These are phyloP conservation scores for Semicossyphus pulcher DNA, from an alignment of 2,113 vertebrate genomes.

Conservation along the genomic window DNA sequence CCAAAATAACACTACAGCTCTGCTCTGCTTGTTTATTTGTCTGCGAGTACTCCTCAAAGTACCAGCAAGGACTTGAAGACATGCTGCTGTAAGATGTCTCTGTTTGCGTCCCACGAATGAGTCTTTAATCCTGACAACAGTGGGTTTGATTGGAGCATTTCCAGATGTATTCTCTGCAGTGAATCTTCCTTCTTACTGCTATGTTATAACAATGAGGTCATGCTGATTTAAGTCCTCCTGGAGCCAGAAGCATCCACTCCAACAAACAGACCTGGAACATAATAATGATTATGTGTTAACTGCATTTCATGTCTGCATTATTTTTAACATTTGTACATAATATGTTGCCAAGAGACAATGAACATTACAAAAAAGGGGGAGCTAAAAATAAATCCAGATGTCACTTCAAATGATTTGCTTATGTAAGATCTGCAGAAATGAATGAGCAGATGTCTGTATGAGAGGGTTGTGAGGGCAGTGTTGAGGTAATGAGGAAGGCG, in stretches of 20 bases:
- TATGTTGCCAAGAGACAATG: constrained; percentile 60
- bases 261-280: constrained; percentile 41
- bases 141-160: neutral
- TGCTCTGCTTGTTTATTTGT: neutral
- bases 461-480: constrained; percentile 20
- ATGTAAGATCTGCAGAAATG: constrained; percentile 58
- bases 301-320: neutral
- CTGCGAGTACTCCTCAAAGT: neutral
- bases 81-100: neutral
- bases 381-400: constrained; percentile 73
- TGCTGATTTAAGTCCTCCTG: constrained; percentile 11
- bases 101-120: neutral
- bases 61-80: neutral
- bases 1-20: constrained; percentile 33
- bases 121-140: constrained; percentile 14
- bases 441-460: constrained; percentile 38
- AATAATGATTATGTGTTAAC: neutral
- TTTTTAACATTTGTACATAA: neutral
- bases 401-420: constrained; percentile 47
- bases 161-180: constrained; percentile 16
- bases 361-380: constrained; percentile 5
- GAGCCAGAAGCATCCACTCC: constrained; percentile 13
- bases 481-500: constrained; percentile 12
- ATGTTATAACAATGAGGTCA: neutral
- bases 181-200: neutral